Evolutionary conservation across 2,888 invertebrate species (phyloP).

Genomic region (Melanostoma mellinum): DNA sequence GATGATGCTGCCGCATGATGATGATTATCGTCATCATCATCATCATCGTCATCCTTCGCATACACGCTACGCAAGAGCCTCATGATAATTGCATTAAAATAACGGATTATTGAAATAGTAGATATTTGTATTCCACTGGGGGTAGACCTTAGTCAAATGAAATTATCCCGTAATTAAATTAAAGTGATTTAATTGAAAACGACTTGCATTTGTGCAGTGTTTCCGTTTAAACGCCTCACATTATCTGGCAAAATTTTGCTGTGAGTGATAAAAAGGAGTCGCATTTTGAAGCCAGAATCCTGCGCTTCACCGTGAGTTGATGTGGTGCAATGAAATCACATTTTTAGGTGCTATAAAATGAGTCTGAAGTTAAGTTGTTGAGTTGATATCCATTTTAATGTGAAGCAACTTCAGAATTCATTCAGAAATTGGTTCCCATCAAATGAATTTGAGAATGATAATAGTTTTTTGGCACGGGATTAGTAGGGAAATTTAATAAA

Average conservation of each 20-base stretch:
- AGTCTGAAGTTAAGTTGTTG: constrained; percentile 29
- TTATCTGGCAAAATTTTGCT: not conserved
- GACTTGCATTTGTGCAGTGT: constrained; percentile 66
- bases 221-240: constrained; percentile 58
- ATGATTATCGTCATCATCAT: constrained; percentile 11
- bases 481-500: constrained; percentile 41
- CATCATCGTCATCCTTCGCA: too few relatives aligned
- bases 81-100: constrained; percentile 72
- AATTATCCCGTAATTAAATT: constrained; percentile 68
- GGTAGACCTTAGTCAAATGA: constrained; percentile 44
- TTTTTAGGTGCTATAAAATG: not conserved
- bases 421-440: constrained; percentile 21
- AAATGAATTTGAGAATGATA: constrained; percentile 21
- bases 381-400: constrained; percentile 2
- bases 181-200: constrained; percentile 69
- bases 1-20: not conserved
- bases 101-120: constrained; percentile 67
- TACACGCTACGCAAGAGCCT: constrained; percentile 43
- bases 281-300: not conserved
- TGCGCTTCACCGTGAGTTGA: not conserved
- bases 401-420: not conserved
- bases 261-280: not conserved
- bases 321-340: constrained; percentile 25
- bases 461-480: not conserved
- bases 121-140: constrained; percentile 36